phyloP scores from a whole-genome alignment of 2,797 vertebrate genomes.

The Gambusia yucatana region DNA sequence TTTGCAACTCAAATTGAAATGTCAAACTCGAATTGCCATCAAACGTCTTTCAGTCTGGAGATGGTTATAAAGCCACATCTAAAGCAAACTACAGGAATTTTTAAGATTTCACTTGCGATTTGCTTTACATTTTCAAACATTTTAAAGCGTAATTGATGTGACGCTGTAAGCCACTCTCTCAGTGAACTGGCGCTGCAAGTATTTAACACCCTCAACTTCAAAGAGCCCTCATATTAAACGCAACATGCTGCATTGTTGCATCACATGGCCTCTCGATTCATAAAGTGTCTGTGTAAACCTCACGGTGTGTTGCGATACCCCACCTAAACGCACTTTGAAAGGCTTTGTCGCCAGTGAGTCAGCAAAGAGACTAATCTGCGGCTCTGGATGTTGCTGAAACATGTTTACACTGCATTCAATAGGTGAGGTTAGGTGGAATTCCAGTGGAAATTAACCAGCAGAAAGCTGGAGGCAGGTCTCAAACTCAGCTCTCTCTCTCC shows the following conservation, averaged over 20 bases:
- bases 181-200: constrained; percentile 56
- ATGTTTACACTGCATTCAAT: constrained; percentile 60
- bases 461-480: constrained; percentile 51
- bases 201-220: constrained; percentile 61
- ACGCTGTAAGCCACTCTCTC: constrained; percentile 14
- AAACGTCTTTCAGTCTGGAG: neutral
- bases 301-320: constrained; percentile 33
- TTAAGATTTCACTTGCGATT: neutral
- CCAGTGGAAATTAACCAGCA: constrained; percentile 64
- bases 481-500: neutral
- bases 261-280: constrained; percentile 57
- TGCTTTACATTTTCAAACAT: neutral
- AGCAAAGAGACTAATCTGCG: constrained; percentile 14
- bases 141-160: neutral
- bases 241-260: constrained; percentile 54
- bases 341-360: constrained; percentile 20
- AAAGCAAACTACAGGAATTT: neutral
- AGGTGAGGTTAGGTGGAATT: constrained; percentile 48
- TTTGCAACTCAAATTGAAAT: too few species aligned
- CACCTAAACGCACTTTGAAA: constrained; percentile 39
- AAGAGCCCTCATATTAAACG: constrained; percentile 60
- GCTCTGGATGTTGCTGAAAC: constrained; percentile 50
- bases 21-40: neutral
- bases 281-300: constrained; percentile 61
- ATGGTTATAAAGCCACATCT: neutral